Percentiles rank a stretch among this genome's conserved stretches.
These are phyloP conservation scores for Collichthys lucidus DNA, from an alignment of 2,113 vertebrate species.

Conservation along the genomic window DNA sequence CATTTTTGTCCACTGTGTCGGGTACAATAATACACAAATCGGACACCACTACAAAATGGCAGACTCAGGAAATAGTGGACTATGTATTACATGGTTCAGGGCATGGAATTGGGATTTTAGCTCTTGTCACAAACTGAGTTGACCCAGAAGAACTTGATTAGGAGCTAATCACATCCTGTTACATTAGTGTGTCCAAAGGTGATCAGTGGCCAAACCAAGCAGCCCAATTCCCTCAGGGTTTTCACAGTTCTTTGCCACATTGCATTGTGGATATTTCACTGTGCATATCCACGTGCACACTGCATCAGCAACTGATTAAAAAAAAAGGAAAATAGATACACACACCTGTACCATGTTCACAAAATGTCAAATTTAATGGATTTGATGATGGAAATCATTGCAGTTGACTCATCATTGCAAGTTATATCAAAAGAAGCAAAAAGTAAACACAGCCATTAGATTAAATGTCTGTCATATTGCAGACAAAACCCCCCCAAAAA, in stretches of 20 bases:
- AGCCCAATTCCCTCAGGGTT: neutral
- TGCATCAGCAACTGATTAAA: neutral
- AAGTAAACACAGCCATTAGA: neutral
- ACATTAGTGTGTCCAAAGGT: constrained; percentile 19
- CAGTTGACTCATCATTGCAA: neutral
- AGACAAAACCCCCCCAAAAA: neutral
- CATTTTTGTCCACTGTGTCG: constrained; percentile 5
- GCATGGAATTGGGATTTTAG: constrained; percentile 31
- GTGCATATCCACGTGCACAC: too few relatives aligned
- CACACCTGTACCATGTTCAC: constrained; percentile 1
- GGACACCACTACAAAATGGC: constrained; percentile 43
- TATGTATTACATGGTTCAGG: neutral
- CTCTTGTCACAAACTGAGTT: constrained; percentile 46
- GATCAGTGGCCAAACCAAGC: constrained; percentile 22
- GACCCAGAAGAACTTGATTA: constrained; percentile 49
- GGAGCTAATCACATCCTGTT: constrained; percentile 49
- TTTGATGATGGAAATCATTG: neutral
- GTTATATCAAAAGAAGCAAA: constrained; percentile 25
- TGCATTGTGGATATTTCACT: constrained; percentile 7
- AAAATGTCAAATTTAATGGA: constrained; percentile 8
- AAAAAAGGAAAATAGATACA: neutral
- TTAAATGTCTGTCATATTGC: neutral
- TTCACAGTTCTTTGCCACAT: constrained; percentile 2
- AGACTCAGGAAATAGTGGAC: constrained; percentile 38
- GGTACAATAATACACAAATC: neutral